Evolutionary conservation across 2,888 invertebrate genomes (phyloP).

Genomic region (Epistrophe grossulariae): DNA sequence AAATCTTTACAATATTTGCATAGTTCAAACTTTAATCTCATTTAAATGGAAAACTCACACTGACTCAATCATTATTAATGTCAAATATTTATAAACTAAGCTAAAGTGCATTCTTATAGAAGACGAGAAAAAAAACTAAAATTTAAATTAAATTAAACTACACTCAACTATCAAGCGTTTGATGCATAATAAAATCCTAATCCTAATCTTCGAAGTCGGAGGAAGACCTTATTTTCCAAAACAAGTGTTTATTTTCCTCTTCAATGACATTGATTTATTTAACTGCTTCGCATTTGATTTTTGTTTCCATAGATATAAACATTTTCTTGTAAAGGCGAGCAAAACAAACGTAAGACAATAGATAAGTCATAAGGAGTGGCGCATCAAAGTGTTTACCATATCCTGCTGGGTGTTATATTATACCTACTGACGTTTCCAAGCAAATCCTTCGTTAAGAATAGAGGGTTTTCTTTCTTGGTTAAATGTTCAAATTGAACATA

Average conservation of each 20-base stretch:
- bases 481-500: constrained; percentile 1
- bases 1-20: too few species aligned
- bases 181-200: background rate
- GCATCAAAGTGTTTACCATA: background rate
- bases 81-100: too few species aligned
- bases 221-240: background rate
- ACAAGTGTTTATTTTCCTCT: background rate
- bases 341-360: background rate
- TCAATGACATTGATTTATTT: constrained; percentile 47
- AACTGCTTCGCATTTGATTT: constrained; percentile 20
- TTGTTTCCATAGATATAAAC: constrained; percentile 4
- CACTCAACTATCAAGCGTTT: background rate
- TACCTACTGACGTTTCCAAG: background rate
- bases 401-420: background rate
- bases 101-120: background rate
- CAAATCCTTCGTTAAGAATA: constrained; percentile 16
- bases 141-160: background rate
- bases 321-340: background rate
- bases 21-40: too few species aligned
- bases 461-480: constrained; percentile 6
- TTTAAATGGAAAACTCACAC: too few species aligned
- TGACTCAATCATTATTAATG: too few species aligned
- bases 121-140: background rate
- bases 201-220: background rate
- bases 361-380: background rate